Percentiles rank a stretch among this genome's conserved stretches.
phyloP scores from a whole-genome alignment of 53 echinoderm and acorn worm genomes.

The Hippasteria phrygiana region DNA sequence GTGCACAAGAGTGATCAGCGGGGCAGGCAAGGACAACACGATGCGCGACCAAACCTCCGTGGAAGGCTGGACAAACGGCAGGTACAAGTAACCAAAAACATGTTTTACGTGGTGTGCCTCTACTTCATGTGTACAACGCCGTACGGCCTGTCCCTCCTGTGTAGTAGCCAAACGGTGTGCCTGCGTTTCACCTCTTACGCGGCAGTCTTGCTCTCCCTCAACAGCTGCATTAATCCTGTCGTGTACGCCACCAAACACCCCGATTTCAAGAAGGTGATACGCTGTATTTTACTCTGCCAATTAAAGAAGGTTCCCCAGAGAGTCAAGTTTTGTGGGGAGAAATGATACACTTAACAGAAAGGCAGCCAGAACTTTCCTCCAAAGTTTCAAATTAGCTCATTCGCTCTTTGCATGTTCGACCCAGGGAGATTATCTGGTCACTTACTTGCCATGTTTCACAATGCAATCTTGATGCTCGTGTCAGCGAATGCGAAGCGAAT shows the following conservation, averaged over 20 bases:
- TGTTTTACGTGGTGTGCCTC: slow-evolving; percentile 66
- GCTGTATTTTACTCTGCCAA: slow-evolving; percentile 52
- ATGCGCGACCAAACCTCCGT: slow-evolving; percentile 34
- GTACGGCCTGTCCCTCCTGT: slow-evolving; percentile 56
- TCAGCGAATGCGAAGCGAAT: too few relatives aligned
- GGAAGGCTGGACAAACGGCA: slow-evolving; percentile 47
- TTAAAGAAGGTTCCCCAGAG: slow-evolving; percentile 49
- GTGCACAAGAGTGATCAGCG: neutral
- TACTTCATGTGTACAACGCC: slow-evolving; percentile 65
- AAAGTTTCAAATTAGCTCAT: too few relatives aligned
- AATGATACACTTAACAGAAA: too few relatives aligned
- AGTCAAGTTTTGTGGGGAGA: slow-evolving; percentile 21
- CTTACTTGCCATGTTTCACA: too few relatives aligned
- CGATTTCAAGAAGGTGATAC: slow-evolving; percentile 62
- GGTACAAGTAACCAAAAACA: slow-evolving; percentile 69
- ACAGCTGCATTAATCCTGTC: slow-evolving; percentile 64
- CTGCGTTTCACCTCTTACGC: slow-evolving; percentile 46
- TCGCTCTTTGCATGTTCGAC: too few relatives aligned
- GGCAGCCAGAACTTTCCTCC: too few relatives aligned
- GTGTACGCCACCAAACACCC: slow-evolving; percentile 67
- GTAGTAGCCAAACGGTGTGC: slow-evolving; percentile 13
- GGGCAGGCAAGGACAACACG: neutral
- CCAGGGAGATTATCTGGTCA: too few relatives aligned
- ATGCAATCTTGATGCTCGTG: too few relatives aligned
- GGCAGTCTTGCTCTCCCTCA: slow-evolving; percentile 50